Percentiles rank a stretch among this genome's conserved stretches.
Conservation (phyloP, 2,113 vertebrate species). For the Nyctibius bracteatus region DNA sequence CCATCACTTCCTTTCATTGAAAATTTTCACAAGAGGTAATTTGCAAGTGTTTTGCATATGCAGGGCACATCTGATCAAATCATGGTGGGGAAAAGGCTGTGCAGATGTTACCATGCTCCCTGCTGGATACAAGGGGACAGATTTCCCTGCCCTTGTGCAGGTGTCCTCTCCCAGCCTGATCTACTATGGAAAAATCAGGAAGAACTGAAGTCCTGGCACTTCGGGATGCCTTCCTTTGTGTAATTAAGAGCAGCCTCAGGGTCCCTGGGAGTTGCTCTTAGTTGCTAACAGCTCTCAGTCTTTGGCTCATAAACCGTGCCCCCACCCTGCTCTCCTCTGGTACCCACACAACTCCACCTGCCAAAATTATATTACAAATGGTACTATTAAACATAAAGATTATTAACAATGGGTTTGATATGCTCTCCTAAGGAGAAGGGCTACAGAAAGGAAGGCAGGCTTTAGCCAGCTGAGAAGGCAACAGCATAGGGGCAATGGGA, state of each 20-base stretch:
- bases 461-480: neutral
- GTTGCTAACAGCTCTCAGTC: neutral
- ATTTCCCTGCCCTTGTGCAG: neutral
- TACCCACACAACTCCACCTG: neutral
- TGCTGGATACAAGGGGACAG: neutral
- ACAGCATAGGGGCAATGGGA: neutral
- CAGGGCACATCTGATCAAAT: neutral
- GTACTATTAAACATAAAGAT: neutral
- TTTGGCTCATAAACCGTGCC: neutral
- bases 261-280: neutral
- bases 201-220: neutral
- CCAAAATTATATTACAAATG: neutral
- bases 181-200: neutral
- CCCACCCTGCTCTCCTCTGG: neutral
- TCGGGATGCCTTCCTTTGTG: accelerated
- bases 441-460: neutral
- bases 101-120: neutral
- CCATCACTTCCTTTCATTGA: neutral
- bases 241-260: neutral
- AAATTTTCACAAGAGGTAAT: neutral
- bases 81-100: neutral
- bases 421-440: neutral
- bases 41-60: neutral
- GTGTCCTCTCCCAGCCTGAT: neutral
- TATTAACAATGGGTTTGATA: neutral